A percentile compares a stretch with the other conserved stretches of the same genome.
phyloP scores from a whole-genome alignment of 2,888 invertebrate genomes.

The Drosophila macrospina region DNA sequence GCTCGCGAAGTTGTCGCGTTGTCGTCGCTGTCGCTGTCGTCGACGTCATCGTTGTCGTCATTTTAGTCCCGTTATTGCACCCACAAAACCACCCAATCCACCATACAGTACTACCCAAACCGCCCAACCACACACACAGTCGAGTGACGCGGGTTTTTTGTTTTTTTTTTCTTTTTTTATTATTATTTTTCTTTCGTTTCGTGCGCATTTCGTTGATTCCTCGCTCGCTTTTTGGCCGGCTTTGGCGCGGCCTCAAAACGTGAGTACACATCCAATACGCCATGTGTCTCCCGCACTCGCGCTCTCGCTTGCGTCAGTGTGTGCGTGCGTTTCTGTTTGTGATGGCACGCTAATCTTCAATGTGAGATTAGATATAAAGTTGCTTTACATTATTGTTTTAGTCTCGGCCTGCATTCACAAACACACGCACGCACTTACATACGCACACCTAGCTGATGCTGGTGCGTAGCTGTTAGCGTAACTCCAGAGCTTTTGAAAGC shows the following conservation, averaged over 20 bases:
- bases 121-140: slow-evolving; percentile 32
- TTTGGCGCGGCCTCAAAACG: slow-evolving; percentile 76
- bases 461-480: slow-evolving; percentile 19
- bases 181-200: slow-evolving; percentile 16
- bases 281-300: slow-evolving; percentile 26
- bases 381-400: slow-evolving; percentile 62
- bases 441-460: slow-evolving; percentile 1
- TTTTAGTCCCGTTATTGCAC: slow-evolving; percentile 55
- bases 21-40: slow-evolving; percentile 11
- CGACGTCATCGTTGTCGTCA: slow-evolving; percentile 23
- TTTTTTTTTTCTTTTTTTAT: slow-evolving; percentile 23
- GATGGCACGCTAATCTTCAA: slow-evolving; percentile 78
- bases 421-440: not conserved
- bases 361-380: slow-evolving; percentile 84
- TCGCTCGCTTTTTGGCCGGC: slow-evolving; percentile 62
- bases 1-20: slow-evolving; percentile 75
- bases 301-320: slow-evolving; percentile 1
- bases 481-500: slow-evolving; percentile 41
- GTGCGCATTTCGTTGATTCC: slow-evolving; percentile 30
- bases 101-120: slow-evolving; percentile 20
- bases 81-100: slow-evolving; percentile 35
- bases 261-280: slow-evolving; percentile 57
- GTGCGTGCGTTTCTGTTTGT: slow-evolving; percentile 37
- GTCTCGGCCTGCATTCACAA: slow-evolving; percentile 45
- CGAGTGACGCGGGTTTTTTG: slow-evolving; percentile 9